Evolutionary conservation across 92 coral and sea anemone genomes (phyloP), one percentile per base, ranked within the genome.

Genomic region (Bergia puertoricense): DNA sequence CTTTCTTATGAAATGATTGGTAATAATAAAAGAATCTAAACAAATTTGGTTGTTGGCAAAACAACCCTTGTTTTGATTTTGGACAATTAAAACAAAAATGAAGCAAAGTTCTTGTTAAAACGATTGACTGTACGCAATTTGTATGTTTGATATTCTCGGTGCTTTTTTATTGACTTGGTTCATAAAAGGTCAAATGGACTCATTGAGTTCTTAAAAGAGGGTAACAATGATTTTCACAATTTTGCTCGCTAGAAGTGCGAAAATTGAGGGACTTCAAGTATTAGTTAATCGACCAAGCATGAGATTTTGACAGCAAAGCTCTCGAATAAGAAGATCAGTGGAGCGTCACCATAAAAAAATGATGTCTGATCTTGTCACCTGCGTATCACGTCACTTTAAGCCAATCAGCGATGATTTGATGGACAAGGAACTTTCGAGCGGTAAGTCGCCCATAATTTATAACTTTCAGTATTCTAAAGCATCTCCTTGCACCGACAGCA

Each of bases 391-490:
- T 90, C 94, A 81, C 86, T 80, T 51, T 11, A 88, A 76, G 77
- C 90, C 91, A 93, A 92, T 89, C 71, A 86, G 83, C 81, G 54
- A 73, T 41, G 79, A 77, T 43, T 78, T 82, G 80, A 86, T 40
- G 40, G 80, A 73, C 92, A 77, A 87, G 81, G 77, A 89, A 90
- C 94, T 81, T 50, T 88, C 82, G 88, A 85, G 94, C 91, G 87
- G 96, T 89, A 89, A 93, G 93, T 92, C 80, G 90, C 93, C 87
- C 95, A 93, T 95, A 95, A 93, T 95, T 95, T 89, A 95, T 95
- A 93, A 89, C 89, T 91, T 91, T 91, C 91, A 89, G 91, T 94
- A 95, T 93, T 93, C 92, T 91, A 89, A 88, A 90, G 91, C 95
- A 85, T 86, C 88, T 90, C 93, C 86, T 90, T 79, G 91, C 93